These are phyloP conservation scores for Rhea americana DNA, from an alignment of 2,113 vertebrate genomes.

Conservation along the genomic window DNA sequence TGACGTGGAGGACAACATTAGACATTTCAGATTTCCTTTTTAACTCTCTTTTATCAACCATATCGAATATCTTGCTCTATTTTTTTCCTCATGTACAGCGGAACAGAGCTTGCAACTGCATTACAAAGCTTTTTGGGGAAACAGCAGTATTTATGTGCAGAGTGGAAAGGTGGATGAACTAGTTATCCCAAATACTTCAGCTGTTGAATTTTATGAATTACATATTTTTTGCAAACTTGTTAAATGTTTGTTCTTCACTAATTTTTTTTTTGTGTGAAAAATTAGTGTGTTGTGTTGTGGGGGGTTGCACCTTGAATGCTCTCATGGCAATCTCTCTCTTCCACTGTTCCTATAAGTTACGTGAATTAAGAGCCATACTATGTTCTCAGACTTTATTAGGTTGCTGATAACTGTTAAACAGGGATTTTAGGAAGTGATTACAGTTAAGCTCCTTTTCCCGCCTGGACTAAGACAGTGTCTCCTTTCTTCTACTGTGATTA, in stretches of 20 bases:
- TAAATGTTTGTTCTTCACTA: background rate
- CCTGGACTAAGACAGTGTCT: background rate
- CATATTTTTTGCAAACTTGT: too few relatives aligned
- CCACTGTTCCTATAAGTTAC: background rate
- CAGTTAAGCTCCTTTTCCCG: background rate
- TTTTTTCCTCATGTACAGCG: background rate
- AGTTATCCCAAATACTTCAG: background rate
- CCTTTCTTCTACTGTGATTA: rapidly evolving
- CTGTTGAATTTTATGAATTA: background rate
- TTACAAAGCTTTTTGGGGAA: background rate
- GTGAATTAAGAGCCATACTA: background rate
- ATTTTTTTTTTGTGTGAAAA: background rate
- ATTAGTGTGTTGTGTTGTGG: background rate
- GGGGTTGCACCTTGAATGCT: background rate
- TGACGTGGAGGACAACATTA: slow-evolving; percentile 2
- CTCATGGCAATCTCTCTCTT: background rate
- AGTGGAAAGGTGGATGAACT: background rate
- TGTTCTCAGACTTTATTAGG: background rate
- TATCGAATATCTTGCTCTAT: background rate
- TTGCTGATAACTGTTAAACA: background rate
- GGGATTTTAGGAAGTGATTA: background rate
- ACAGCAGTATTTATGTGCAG: background rate
- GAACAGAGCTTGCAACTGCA: background rate
- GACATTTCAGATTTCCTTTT: slow-evolving; percentile 37
- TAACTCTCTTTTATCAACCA: background rate